phyloP scores from a whole-genome alignment of 2,113 vertebrate species.

The Pelusios castaneus region DNA sequence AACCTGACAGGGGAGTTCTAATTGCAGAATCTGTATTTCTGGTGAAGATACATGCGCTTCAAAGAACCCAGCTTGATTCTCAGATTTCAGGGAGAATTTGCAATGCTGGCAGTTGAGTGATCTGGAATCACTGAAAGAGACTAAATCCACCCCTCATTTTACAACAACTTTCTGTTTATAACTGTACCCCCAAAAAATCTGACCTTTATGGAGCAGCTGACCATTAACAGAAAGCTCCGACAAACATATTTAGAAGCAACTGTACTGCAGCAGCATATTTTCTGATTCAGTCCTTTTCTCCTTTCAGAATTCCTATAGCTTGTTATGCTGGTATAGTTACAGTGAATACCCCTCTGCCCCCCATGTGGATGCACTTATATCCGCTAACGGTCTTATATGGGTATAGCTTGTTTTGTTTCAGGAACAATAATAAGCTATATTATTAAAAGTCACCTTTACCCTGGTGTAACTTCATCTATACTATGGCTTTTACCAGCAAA shows the following conservation, averaged over 20 bases:
- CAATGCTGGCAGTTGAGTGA: not conserved
- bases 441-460: not conserved
- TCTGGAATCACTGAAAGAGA: not conserved
- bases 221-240: conserved; percentile 50
- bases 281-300: not conserved
- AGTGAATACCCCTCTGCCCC: not conserved
- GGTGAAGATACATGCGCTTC: not conserved
- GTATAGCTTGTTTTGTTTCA: conserved; percentile 7
- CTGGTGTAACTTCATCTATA: not conserved
- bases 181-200: conserved; percentile 29
- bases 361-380: too few species aligned
- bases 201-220: conserved; percentile 24
- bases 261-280: conserved; percentile 25
- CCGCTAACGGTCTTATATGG: not conserved
- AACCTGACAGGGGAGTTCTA: not conserved
- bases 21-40: not conserved
- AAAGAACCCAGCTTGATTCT: conserved; percentile 14
- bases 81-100: not conserved
- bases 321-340: not conserved
- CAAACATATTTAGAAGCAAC: conserved; percentile 32
- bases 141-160: not conserved
- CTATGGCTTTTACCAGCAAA: not conserved
- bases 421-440: conserved; percentile 4
- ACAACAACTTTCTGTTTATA: conserved; percentile 6
- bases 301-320: not conserved